These are phyloP conservation scores for Ornithorhynchus anatinus DNA, from an alignment of 2,113 vertebrate genomes.

Conservation along the genomic window DNA sequence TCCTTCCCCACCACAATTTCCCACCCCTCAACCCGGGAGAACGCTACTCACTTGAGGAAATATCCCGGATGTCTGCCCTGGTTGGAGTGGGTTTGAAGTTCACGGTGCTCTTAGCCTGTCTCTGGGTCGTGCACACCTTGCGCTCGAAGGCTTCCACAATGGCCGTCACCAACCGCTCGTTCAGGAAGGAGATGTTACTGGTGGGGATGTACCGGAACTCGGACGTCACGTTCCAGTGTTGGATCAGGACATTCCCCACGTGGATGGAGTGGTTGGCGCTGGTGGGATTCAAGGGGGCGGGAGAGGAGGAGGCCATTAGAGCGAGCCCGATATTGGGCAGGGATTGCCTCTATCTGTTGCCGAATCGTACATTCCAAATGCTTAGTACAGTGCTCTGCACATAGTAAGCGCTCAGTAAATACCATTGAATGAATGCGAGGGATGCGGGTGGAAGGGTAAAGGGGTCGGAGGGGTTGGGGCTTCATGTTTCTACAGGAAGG, in stretches of 20 bases:
- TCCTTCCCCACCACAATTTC: too few relatives aligned
- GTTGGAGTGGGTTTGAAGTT: constrained; percentile 33
- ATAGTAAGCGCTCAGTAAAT: background rate
- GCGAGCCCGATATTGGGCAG: too few relatives aligned
- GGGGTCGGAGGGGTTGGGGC: background rate
- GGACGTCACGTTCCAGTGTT: constrained; percentile 6
- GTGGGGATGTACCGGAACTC: constrained; percentile 46
- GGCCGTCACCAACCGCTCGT: background rate
- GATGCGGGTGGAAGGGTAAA: background rate
- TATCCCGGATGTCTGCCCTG: background rate
- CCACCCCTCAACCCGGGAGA: background rate
- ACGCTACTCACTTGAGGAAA: background rate
- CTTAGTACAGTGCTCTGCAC: too few relatives aligned
- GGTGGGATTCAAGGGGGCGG: too few relatives aligned
- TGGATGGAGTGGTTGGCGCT: too few relatives aligned
- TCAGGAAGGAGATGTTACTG: constrained; percentile 46
- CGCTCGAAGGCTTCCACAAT: constrained; percentile 17
- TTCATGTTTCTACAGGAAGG: background rate
- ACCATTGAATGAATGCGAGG: background rate
- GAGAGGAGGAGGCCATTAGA: too few relatives aligned
- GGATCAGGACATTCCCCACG: background rate
- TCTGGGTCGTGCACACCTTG: background rate
- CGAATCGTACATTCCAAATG: too few relatives aligned
- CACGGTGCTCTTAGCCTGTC: constrained; percentile 7
- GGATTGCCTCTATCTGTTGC: too few relatives aligned